phyloP scores from a whole-genome alignment of 2,113 vertebrate species.

The Pedetes capensis region DNA sequence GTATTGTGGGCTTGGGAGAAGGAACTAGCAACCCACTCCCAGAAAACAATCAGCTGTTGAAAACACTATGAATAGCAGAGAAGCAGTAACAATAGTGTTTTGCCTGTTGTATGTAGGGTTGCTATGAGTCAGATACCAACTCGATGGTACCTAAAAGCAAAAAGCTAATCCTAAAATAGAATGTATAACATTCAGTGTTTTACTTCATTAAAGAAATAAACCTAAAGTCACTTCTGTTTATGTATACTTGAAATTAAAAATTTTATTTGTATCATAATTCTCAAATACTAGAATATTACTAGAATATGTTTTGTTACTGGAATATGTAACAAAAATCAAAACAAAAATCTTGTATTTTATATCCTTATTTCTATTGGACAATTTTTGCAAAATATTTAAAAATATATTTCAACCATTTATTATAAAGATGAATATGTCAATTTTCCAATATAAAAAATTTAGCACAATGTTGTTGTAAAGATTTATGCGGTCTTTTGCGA shows the following conservation, averaged over 20 bases:
- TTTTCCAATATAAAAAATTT: neutral
- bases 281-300: slow-evolving; percentile 68
- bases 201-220: neutral
- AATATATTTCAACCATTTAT: neutral
- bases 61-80: no score
- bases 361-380: slow-evolving; percentile 50
- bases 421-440: neutral
- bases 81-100: no score
- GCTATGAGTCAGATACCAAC: no score
- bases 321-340: no score
- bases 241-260: neutral
- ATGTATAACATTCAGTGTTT: neutral
- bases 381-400: neutral
- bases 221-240: neutral
- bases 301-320: no score
- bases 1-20: no score
- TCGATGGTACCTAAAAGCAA: no score
- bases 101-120: no score
- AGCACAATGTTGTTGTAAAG: neutral
- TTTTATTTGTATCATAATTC: slow-evolving; percentile 66
- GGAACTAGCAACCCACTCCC: no score
- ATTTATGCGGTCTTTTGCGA: neutral
- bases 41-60: no score
- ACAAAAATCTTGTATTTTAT: no score
- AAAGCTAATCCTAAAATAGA: neutral